phyloP scores from a whole-genome alignment of 2,888 invertebrate genomes.

The Petrolisthes manimaculis region DNA sequence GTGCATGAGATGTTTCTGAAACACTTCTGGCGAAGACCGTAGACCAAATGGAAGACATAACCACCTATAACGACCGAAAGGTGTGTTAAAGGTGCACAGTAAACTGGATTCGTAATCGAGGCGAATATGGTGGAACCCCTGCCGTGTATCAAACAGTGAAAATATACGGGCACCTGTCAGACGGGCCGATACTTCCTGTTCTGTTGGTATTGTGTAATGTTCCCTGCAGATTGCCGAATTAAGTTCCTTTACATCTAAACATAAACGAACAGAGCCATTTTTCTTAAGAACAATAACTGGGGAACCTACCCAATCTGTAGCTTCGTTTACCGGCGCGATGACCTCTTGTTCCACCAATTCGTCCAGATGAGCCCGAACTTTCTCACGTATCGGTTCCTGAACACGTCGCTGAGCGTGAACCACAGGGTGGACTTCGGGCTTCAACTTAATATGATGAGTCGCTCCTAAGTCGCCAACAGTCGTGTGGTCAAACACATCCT shows the following conservation, averaged over 20 bases:
- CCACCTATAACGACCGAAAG: too few relatives aligned
- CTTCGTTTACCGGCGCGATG: background rate
- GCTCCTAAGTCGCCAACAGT: background rate
- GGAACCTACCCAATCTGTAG: conserved; percentile 6
- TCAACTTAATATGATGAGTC: conserved; percentile 6
- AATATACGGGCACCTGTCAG: too few relatives aligned
- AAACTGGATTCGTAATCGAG: too few relatives aligned
- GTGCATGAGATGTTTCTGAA: background rate
- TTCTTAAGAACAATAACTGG: background rate
- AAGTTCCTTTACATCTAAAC: background rate
- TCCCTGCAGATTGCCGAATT: background rate
- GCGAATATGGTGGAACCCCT: too few relatives aligned
- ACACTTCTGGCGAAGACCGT: background rate
- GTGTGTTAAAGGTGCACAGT: too few relatives aligned
- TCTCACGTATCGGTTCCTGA: background rate
- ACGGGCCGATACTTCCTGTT: too few relatives aligned
- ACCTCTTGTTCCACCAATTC: background rate
- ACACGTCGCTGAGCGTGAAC: background rate
- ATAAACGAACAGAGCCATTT: background rate
- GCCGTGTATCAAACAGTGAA: too few relatives aligned
- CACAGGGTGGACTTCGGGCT: background rate
- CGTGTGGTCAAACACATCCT: background rate
- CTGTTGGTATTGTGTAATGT: too few relatives aligned
- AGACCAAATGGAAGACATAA: background rate
- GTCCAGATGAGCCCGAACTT: background rate